Evolutionary conservation across 1,140 invertebrate species (phyloP).

Genomic region (Idris sp.): DNA sequence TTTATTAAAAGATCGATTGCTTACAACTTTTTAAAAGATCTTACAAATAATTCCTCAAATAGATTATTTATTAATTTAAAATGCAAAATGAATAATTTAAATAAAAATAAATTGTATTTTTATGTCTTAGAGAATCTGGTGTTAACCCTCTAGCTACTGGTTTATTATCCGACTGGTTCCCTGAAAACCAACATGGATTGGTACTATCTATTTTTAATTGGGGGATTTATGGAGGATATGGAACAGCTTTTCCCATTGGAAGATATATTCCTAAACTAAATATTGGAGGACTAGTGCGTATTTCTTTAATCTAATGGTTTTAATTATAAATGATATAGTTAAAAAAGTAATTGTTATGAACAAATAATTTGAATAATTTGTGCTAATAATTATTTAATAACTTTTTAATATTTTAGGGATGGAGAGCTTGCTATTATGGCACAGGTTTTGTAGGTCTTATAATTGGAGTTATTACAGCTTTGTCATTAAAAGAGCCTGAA

Average conservation of each 20-base stretch:
- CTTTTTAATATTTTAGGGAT: constrained; percentile 86
- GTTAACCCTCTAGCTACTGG: constrained; percentile 92
- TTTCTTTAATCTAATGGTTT: too few species aligned
- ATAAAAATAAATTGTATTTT: too few species aligned
- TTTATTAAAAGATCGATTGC: too few species aligned
- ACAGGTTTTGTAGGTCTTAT: constrained; percentile 89
- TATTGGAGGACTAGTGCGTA: constrained; percentile 85
- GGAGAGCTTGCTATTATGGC: constrained; percentile 92
- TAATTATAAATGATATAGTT: too few species aligned
- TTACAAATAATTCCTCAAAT: too few species aligned
- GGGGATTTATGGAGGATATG: constrained; percentile 97
- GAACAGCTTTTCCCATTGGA: constrained; percentile 93
- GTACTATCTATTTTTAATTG: constrained; percentile 97
- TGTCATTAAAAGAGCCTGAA: constrained; percentile 88
- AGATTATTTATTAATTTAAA: background rate
- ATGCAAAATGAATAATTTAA: too few species aligned
- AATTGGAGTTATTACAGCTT: constrained; percentile 84
- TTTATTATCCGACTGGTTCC: constrained; percentile 91
- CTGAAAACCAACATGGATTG: constrained; percentile 88
- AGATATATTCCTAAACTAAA: constrained; percentile 90
- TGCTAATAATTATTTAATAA: too few species aligned
- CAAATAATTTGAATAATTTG: too few species aligned
- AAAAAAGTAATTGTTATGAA: too few species aligned
- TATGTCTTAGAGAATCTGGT: constrained; percentile 85
- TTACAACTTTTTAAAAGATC: too few species aligned